Conservation (phyloP, 2,797 vertebrate species). For the Echiichthys vipera region DNA sequence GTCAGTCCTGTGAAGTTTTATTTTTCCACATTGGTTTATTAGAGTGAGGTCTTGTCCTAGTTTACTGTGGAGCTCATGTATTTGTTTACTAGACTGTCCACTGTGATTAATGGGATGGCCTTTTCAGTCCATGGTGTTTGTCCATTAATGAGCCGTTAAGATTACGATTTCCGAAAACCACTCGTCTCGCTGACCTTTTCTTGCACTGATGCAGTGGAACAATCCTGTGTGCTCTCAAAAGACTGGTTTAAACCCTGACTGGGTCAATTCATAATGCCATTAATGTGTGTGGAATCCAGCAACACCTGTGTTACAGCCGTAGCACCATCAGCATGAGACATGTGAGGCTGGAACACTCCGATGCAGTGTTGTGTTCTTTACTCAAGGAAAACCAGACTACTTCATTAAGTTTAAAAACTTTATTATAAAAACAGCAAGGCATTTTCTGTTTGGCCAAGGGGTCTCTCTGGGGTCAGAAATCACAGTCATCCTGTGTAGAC, state of each 20-base stretch:
- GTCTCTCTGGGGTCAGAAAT: no score
- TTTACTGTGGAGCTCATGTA: slow-evolving; percentile 17
- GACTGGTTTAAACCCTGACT: slow-evolving; percentile 6
- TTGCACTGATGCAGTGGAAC: not conserved
- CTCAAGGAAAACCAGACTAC: no score
- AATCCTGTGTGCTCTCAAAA: not conserved
- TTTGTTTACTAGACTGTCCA: slow-evolving; percentile 39
- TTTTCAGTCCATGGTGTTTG: slow-evolving; percentile 16
- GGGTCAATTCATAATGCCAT: not conserved
- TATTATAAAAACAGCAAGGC: no score
- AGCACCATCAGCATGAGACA: not conserved
- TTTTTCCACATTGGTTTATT: slow-evolving; percentile 25
- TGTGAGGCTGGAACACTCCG: not conserved
- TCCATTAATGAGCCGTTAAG: slow-evolving; percentile 31
- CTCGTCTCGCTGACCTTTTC: slow-evolving; percentile 19
- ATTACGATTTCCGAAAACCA: slow-evolving; percentile 9
- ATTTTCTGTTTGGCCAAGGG: no score
- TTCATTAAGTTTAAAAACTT: no score
- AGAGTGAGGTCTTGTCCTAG: slow-evolving; percentile 47
- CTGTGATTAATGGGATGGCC: slow-evolving; percentile 35
- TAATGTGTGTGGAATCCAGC: not conserved
- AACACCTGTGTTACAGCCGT: not conserved
- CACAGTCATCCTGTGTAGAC: no score
- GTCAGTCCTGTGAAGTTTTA: slow-evolving; percentile 11
- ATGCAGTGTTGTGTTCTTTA: no score